Conservation (phyloP, 2,888 invertebrate species). For the Drosophila emarginata region DNA sequence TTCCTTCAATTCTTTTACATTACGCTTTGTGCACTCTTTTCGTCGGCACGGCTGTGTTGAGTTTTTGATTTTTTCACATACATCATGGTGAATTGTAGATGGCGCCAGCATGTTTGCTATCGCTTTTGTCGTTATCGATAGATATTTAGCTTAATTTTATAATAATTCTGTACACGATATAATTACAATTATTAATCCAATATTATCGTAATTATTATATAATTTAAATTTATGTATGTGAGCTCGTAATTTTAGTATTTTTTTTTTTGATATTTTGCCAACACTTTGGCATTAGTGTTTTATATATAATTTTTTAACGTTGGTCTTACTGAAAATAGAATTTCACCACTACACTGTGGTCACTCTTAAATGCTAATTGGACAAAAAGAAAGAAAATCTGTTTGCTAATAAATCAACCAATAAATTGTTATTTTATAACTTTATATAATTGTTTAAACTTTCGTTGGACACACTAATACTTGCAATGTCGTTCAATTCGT, state of each 20-base stretch:
- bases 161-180: no score
- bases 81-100: constrained; percentile 3
- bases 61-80: constrained; percentile 22
- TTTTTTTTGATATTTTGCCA: background rate
- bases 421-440: background rate
- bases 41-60: constrained; percentile 73
- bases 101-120: constrained; percentile 7
- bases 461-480: background rate
- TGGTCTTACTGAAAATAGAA: background rate
- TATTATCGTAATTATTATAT: no score
- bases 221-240: no score
- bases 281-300: background rate
- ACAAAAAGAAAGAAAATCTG: background rate
- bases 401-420: background rate
- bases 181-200: no score
- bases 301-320: background rate
- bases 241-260: background rate
- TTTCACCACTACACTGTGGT: background rate
- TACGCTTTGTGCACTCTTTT: constrained; percentile 74
- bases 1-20: constrained; percentile 68
- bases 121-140: constrained; percentile 1
- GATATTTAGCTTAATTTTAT: no score
- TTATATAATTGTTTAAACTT: background rate
- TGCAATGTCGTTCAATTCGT: background rate
- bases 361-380: background rate